Evolutionary conservation across 2,888 invertebrate genomes (phyloP).

Genomic region (Hybos culiciformis): DNA sequence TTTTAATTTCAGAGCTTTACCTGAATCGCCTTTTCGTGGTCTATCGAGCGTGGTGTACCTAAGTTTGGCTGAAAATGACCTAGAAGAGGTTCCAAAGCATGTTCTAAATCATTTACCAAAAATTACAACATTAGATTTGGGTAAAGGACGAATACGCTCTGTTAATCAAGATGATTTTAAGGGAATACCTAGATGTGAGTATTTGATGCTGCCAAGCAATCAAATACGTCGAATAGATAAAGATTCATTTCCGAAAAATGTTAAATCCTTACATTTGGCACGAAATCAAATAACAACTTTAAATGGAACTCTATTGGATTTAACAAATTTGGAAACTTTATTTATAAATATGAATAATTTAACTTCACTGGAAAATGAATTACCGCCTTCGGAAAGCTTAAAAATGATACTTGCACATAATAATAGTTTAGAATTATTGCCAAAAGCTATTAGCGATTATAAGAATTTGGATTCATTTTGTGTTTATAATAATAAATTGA

Average conservation of each 20-base stretch:
- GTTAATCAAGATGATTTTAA: conserved; percentile 62
- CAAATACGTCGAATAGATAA: conserved; percentile 58
- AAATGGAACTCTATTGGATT: conserved; percentile 62
- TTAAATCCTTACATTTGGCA: conserved; percentile 59
- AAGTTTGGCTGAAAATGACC: conserved; percentile 65
- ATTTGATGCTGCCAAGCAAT: conserved; percentile 61
- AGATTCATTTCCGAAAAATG: conserved; percentile 52
- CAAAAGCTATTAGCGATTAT: conserved; percentile 55
- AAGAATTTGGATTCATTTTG: conserved; percentile 55
- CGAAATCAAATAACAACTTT: conserved; percentile 56
- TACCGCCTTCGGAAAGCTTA: conserved; percentile 52
- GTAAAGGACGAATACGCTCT: conserved; percentile 61
- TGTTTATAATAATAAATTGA: conserved; percentile 57
- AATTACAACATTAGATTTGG: conserved; percentile 67
- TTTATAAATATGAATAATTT: conserved; percentile 66
- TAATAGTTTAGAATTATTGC: conserved; percentile 56
- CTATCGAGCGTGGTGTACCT: conserved; percentile 59
- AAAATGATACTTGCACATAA: conserved; percentile 58
- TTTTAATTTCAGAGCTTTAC: conserved; percentile 46
- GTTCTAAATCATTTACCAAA: conserved; percentile 62
- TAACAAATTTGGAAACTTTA: conserved; percentile 61
- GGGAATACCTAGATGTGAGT: conserved; percentile 52
- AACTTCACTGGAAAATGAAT: conserved; percentile 57
- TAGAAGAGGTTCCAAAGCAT: conserved; percentile 61
- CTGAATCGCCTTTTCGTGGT: conserved; percentile 60